Conservation (phyloP, 2,113 vertebrate genomes). For the Gymnobelideus leadbeateri region DNA sequence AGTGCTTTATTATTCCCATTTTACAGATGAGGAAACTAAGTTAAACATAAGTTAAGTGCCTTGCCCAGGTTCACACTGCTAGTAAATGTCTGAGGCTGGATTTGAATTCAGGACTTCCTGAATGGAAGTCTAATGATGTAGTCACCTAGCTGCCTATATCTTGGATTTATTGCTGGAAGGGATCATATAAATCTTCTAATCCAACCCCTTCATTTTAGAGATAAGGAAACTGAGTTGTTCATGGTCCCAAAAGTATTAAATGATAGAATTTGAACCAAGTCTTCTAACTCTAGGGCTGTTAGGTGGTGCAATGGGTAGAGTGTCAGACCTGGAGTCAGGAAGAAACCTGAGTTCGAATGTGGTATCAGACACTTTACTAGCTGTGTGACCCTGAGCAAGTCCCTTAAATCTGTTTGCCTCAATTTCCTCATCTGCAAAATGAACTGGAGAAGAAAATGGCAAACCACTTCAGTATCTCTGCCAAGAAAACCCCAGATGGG, state of each 20-base stretch:
- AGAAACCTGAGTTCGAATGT: not conserved
- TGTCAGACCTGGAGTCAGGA: not conserved
- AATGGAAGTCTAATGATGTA: not conserved
- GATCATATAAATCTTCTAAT: not conserved
- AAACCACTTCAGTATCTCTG: not conserved
- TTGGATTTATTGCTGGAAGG: not conserved
- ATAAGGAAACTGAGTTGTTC: not conserved
- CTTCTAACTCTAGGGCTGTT: not conserved
- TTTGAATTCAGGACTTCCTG: not conserved
- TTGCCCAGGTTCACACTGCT: not conserved
- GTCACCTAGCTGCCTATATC: not conserved
- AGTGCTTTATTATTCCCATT: not conserved
- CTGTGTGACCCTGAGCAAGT: not conserved
- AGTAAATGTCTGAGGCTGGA: not conserved
- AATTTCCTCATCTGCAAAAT: not conserved
- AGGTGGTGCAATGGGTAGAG: not conserved
- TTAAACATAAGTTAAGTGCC: not conserved
- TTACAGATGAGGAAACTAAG: not conserved
- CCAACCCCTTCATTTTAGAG: not conserved
- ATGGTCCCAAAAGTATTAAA: not conserved
- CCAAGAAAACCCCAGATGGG: not conserved
- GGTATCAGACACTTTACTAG: not conserved
- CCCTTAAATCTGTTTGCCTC: not conserved
- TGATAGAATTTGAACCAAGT: not conserved
- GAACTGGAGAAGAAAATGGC: not conserved